Evolutionary conservation across 2,113 vertebrate species (phyloP).

Genomic region (Oriolus oriolus): DNA sequence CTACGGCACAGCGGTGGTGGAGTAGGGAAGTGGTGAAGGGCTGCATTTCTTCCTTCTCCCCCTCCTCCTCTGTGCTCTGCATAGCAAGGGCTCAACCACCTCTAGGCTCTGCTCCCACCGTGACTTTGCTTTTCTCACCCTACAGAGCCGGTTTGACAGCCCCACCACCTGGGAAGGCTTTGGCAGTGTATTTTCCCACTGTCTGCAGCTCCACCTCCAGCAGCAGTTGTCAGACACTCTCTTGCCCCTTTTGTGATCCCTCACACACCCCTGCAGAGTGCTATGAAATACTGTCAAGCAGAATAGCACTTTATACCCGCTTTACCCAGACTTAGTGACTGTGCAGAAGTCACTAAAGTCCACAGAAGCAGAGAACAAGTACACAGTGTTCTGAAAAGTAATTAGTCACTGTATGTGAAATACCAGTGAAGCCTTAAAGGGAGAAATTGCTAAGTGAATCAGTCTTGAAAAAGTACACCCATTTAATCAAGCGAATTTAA

Average conservation of each 20-base stretch:
- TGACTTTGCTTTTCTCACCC: not conserved
- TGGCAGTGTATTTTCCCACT: not conserved
- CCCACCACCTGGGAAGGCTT: not conserved
- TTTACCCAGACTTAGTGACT: constrained; percentile 2
- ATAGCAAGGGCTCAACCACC: not conserved
- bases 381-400: constrained; percentile 56
- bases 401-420: constrained; percentile 54
- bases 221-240: not conserved
- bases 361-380: constrained; percentile 36
- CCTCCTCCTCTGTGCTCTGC: not conserved
- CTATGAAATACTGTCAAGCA: constrained; percentile 3
- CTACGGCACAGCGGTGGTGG: accelerated
- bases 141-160: not conserved
- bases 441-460: constrained; percentile 53
- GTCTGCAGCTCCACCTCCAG: not conserved
- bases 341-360: constrained; percentile 19
- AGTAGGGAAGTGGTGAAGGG: not conserved
- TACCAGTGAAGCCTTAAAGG: constrained; percentile 46
- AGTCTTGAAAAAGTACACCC: constrained; percentile 43
- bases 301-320: not conserved
- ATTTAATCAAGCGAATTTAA: constrained; percentile 63
- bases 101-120: not conserved
- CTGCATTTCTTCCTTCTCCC: not conserved
- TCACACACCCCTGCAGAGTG: not conserved
- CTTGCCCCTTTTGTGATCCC: not conserved